phyloP scores from a whole-genome alignment of 2,888 invertebrate species.

The Phragmatobia fuliginosa region DNA sequence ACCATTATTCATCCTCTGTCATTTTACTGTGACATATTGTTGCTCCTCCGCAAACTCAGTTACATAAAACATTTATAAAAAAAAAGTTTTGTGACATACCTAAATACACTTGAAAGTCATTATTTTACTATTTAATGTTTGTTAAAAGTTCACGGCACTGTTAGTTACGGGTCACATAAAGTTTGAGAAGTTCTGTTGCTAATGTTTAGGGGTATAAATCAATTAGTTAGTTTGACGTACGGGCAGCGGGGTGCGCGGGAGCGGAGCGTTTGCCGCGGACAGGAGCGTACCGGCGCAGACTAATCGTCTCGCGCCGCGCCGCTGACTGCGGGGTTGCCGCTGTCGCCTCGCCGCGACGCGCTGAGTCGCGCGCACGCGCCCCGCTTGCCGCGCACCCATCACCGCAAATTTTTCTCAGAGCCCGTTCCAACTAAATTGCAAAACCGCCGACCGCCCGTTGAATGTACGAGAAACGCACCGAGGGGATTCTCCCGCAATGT shows the following conservation, averaged over 20 bases:
- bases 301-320: slow-evolving; percentile 53
- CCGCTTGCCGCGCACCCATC: slow-evolving; percentile 54
- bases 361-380: slow-evolving; percentile 64
- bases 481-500: slow-evolving; percentile 73
- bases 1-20: slow-evolving; percentile 76
- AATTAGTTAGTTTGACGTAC: slow-evolving; percentile 79
- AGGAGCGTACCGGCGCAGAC: slow-evolving; percentile 46
- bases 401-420: slow-evolving; percentile 80
- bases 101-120: slow-evolving; percentile 48
- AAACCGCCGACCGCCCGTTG: slow-evolving; percentile 75
- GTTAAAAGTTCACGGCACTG: slow-evolving; percentile 55
- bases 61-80: slow-evolving; percentile 36
- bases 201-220: slow-evolving; percentile 72
- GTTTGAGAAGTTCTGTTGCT: slow-evolving; percentile 60
- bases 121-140: slow-evolving; percentile 31
- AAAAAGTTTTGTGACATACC: slow-evolving; percentile 41
- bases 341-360: slow-evolving; percentile 49
- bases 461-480: slow-evolving; percentile 70
- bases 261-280: slow-evolving; percentile 46
- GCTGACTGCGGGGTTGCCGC: slow-evolving; percentile 58
- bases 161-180: slow-evolving; percentile 51
- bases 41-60: slow-evolving; percentile 29
- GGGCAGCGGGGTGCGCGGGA: slow-evolving; percentile 53
- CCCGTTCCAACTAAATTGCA: slow-evolving; percentile 79
- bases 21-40: slow-evolving; percentile 61